These are phyloP conservation scores for Laticauda laticaudata DNA, from an alignment of 2,113 vertebrate genomes.

Conservation along the genomic window DNA sequence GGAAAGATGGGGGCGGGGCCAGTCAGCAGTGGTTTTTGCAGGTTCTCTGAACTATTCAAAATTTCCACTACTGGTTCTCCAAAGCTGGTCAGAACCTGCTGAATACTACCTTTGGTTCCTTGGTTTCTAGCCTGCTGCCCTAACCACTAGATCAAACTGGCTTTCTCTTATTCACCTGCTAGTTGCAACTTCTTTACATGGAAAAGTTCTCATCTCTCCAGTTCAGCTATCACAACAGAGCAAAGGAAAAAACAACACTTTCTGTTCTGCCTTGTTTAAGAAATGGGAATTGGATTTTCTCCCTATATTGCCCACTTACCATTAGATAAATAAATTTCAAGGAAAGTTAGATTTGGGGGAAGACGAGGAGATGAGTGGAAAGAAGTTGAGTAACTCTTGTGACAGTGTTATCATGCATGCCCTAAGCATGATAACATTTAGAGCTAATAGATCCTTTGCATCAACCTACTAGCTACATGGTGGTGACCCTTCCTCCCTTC, in stretches of 20 bases:
- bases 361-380: not conserved
- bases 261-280: not conserved
- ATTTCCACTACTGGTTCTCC: no score
- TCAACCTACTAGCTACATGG: not conserved
- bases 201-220: not conserved
- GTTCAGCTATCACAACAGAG: not conserved
- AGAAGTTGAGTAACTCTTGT: not conserved
- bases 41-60: no score
- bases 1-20: no score
- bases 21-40: no score
- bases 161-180: not conserved
- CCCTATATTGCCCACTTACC: not conserved
- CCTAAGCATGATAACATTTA: not conserved
- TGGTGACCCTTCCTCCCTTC: not conserved
- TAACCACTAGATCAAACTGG: not conserved
- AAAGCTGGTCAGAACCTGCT: no score
- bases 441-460: not conserved
- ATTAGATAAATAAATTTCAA: not conserved
- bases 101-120: no score
- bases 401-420: not conserved
- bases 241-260: not conserved
- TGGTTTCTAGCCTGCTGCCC: not conserved
- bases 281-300: not conserved
- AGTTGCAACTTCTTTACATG: not conserved
- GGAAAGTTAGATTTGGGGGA: not conserved